Percentiles rank a stretch among this genome's conserved stretches.
These are phyloP conservation scores for Nyctalus aviator DNA, from an alignment of 2,797 vertebrate species.

Conservation along the genomic window DNA sequence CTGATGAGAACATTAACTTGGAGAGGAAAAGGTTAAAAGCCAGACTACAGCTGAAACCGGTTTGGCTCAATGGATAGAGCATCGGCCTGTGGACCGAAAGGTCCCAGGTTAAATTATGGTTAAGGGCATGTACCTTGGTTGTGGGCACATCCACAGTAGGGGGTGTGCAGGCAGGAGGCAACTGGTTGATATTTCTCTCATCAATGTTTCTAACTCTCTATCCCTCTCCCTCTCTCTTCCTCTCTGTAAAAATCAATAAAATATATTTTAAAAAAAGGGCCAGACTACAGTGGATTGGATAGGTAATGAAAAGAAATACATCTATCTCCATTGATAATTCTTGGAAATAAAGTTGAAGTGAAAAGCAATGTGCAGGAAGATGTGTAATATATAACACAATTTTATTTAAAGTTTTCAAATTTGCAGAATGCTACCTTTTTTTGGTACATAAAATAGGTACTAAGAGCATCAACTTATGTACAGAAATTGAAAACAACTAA, in stretches of 20 bases:
- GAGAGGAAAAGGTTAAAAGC: not conserved
- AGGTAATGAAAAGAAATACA: not conserved
- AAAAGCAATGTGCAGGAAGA: slow-evolving; percentile 4
- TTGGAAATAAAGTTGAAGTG: slow-evolving; percentile 2
- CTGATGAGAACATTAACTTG: not conserved
- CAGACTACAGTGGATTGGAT: not conserved
- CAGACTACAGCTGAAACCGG: not conserved
- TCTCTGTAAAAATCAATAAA: too few species aligned
- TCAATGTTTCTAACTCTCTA: too few species aligned
- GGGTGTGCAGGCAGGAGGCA: too few species aligned
- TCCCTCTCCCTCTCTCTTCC: too few species aligned
- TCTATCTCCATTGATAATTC: not conserved
- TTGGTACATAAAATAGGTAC: not conserved
- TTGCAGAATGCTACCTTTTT: not conserved
- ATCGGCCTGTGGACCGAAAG: too few species aligned
- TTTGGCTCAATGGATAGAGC: too few species aligned
- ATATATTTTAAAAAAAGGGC: not conserved
- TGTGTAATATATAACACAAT: not conserved
- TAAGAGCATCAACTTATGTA: not conserved
- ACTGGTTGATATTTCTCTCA: too few species aligned
- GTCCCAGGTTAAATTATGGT: too few species aligned
- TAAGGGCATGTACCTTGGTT: too few species aligned
- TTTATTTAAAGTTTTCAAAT: not conserved
- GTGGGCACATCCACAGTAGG: too few species aligned
- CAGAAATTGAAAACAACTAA: not conserved